Percentiles rank a stretch among this genome's conserved stretches.
Evolutionary conservation across 2,113 vertebrate species (phyloP).

Genomic region (Philantomba maxwellii): DNA sequence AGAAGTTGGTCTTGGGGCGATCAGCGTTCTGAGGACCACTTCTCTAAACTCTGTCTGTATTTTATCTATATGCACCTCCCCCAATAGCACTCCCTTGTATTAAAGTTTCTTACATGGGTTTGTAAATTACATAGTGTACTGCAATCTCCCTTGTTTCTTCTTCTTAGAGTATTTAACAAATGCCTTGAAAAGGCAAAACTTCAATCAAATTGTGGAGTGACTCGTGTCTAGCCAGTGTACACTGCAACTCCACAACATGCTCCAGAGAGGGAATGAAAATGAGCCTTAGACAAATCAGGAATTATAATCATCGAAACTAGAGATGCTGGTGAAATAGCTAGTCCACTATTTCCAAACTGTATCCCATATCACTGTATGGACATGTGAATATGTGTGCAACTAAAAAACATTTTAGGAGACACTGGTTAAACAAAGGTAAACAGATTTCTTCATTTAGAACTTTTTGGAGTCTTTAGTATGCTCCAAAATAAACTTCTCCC

Average conservation of each 20-base stretch:
- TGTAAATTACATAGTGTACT: background rate
- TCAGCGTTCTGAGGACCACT: background rate
- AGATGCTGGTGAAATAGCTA: background rate
- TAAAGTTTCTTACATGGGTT: background rate
- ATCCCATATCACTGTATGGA: background rate
- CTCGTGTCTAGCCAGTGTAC: background rate
- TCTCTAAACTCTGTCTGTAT: background rate
- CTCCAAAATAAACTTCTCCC: background rate
- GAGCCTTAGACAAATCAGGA: background rate
- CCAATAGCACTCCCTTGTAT: background rate
- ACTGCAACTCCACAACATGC: background rate
- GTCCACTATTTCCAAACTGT: background rate
- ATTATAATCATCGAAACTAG: background rate
- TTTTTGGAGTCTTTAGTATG: background rate
- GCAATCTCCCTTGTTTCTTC: background rate
- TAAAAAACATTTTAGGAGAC: background rate
- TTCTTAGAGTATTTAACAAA: background rate
- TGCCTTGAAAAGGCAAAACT: background rate
- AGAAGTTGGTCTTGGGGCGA: background rate
- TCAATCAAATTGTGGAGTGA: background rate
- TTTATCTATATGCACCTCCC: background rate
- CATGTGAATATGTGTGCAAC: background rate
- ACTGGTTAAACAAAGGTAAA: background rate
- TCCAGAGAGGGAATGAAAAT: background rate
- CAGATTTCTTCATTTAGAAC: background rate